Evolutionary conservation across 2,888 invertebrate genomes (phyloP), one percentile per base, ranked within the genome.

Genomic region (Orgyia antiqua): DNA sequence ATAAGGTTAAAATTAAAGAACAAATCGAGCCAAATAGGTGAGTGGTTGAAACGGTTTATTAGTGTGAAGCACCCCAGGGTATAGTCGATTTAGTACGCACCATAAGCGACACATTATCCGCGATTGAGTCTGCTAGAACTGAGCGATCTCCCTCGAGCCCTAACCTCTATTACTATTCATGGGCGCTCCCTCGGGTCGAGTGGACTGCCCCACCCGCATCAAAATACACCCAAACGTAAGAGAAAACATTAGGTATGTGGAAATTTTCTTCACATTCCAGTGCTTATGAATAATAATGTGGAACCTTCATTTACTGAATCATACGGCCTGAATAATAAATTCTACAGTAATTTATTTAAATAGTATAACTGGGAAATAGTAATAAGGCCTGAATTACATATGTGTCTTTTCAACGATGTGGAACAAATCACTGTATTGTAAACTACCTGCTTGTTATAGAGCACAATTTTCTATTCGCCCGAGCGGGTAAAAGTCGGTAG

Each of bases 21-120:
- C 63, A 67, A 69, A 75, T 67, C 67, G 53, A 51, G 41, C 63
- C 44, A 67, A 72, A 75, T 61, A 64, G 58, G 62, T 59, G 57
- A 61, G 55, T 39, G 64, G 62, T 66, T 73, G 65, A 72, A 75
- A 73, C 62, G 66, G 72, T 69, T 67, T 61, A 67, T 77, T 73
- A 72, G 69, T 51, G 46, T 47, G 53, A 46, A 48, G 58, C 48
- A 61, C 78, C 76, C 70, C 38, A 43, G 80, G 70, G 78, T 71
- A 74, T 77, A 69, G 79, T 77, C 77, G 76, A 86, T 86, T 86
- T 83, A 70, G 74, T 72, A 82, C 80, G 82, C 79, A 75, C 84
- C 82, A 80, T 84, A 83, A 79, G 80, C 74, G 68, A 68, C 64
- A 52, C 50, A 61, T 70, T 71, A 72, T 57, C 51, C 58, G 50